Base-by-base conservation (phyloP, 2,797 vertebrate genomes). In the Clarias pachynema region DNA sequence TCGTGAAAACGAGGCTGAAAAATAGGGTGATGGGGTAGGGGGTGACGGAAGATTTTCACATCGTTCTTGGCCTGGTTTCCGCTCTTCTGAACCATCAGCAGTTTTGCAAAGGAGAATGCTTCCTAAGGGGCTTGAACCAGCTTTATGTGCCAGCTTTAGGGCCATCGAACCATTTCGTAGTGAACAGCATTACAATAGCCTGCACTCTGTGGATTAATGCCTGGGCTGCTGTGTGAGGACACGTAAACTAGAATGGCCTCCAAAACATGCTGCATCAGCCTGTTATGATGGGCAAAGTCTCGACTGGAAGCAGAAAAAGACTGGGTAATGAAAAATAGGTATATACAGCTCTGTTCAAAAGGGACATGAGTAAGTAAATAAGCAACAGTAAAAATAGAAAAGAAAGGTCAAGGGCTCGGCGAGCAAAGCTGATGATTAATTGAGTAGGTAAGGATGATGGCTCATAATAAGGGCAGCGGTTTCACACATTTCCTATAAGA, bases 121-220 rank as follows among this genome's bases (percentile, higher is more conserved):
- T 78, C 77, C 62, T 57, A 57, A 49, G 70, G 70, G 69, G 63
- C 82, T 57, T 84, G 53, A 60, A 79, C 86, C 69, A 75, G 31
- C 69, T 80, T 84, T 66, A 80, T 49, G 10, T 84, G 82, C 69
- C 86, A 44, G 34, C 86, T 44, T 77, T 84, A 84, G 31, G 62
- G 82, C 69, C 29, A 24, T 70, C n/a, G 5, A 74, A 56, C 56
- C 62, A 60, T 62, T 81, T 84, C 16, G 81, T 56, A 81, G 69
- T 29, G 29, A 84, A 69, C 62, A 81, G 82, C 26, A 84, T 37
- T 84, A 84, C 74, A 81, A 87, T 81, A 60, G 68, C 34, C 14
- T 49, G 18, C 56, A 80, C 82, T 86, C 75, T 22, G 9, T 65
- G 69, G 82, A 84, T 86, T 86, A 86, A 86, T 89, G 84, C 49